Evolutionary conservation across 2,797 vertebrate genomes (phyloP).

Genomic region (Danio kyathit): DNA sequence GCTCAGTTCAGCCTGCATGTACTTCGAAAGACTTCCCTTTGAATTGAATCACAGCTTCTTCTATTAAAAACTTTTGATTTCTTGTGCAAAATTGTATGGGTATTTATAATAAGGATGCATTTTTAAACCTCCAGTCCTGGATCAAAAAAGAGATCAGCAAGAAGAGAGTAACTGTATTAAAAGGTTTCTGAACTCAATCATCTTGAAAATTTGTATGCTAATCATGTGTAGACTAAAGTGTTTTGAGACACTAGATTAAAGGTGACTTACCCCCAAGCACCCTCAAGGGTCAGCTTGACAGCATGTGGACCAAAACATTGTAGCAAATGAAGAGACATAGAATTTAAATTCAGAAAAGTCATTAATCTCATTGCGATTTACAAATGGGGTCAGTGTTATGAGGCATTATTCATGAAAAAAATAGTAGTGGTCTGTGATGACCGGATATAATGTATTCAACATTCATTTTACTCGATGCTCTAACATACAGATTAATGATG

Average conservation of each 20-base stretch:
- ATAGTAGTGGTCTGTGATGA: not conserved
- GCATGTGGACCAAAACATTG: not conserved
- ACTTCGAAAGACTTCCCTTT: too few relatives aligned
- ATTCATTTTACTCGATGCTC: not conserved
- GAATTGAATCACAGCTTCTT: too few relatives aligned
- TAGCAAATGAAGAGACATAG: not conserved
- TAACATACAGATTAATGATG: conserved; percentile 3
- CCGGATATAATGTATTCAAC: not conserved
- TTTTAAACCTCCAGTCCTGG: too few relatives aligned
- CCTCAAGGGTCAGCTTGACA: conserved; percentile 7
- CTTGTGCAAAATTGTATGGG: too few relatives aligned
- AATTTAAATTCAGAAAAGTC: too few relatives aligned
- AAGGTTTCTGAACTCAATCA: not conserved
- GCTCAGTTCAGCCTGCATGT: too few relatives aligned
- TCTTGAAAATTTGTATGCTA: not conserved
- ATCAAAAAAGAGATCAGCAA: too few relatives aligned
- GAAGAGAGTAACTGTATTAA: not conserved
- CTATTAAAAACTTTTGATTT: too few relatives aligned
- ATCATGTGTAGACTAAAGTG: not conserved
- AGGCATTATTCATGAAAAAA: not conserved
- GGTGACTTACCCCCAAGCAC: not conserved
- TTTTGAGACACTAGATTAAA: not conserved
- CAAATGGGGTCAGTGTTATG: not conserved
- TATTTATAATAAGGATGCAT: too few relatives aligned
- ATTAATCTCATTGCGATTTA: too few relatives aligned